phyloP scores from a whole-genome alignment of 2,888 invertebrate genomes.

The Conistra vaccinii region DNA sequence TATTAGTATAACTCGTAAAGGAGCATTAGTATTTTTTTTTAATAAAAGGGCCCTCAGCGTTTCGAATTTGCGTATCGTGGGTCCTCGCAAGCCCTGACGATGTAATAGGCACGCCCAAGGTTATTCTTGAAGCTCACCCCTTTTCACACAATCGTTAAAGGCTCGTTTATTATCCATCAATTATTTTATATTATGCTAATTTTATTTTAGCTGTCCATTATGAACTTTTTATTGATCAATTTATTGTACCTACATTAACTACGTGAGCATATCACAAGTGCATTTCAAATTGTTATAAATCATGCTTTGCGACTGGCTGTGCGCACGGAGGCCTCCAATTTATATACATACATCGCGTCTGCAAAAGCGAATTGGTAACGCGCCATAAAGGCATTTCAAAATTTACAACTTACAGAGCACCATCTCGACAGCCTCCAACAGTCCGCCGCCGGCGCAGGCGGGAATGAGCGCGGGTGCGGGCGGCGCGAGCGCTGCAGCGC shows the following conservation, averaged over 20 bases:
- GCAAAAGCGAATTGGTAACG: constrained; percentile 88
- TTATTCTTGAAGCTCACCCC: constrained; percentile 76
- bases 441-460: constrained; percentile 92
- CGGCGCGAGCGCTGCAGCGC: constrained; percentile 88
- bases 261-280: constrained; percentile 77
- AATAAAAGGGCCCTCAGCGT: constrained; percentile 77
- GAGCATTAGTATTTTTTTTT: constrained; percentile 71
- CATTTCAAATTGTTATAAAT: constrained; percentile 51
- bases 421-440: constrained; percentile 94
- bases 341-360: constrained; percentile 64
- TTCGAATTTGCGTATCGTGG: constrained; percentile 78
- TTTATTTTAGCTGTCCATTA: constrained; percentile 65
- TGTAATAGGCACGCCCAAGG: constrained; percentile 81
- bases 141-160: constrained; percentile 85
- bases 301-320: constrained; percentile 82
- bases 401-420: constrained; percentile 91
- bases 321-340: constrained; percentile 86
- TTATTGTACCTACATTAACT: constrained; percentile 63
- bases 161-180: constrained; percentile 85
- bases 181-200: constrained; percentile 75
- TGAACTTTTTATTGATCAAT: constrained; percentile 62
- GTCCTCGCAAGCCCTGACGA: constrained; percentile 75
- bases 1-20: constrained; percentile 74
- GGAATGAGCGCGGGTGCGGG: constrained; percentile 90
- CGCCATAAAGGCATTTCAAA: constrained; percentile 91